A percentile compares a stretch with the other conserved stretches of the same genome.
phyloP scores from a whole-genome alignment of 2,888 invertebrate species.

The Trilocha varians region DNA sequence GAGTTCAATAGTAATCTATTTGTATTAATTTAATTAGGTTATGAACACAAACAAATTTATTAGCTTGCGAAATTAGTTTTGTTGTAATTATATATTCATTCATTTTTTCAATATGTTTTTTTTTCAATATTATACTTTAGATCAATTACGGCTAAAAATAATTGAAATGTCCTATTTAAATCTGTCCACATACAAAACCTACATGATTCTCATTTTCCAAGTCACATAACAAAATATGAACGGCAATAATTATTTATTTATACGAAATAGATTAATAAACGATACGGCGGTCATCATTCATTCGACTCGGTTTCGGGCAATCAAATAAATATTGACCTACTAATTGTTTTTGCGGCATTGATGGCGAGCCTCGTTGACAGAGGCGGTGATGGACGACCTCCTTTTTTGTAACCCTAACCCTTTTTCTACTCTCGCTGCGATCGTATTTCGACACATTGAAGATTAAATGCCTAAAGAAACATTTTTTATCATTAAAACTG shows the following conservation, averaged over 20 bases:
- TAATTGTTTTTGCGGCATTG: conserved; percentile 69
- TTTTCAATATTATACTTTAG: too few species aligned
- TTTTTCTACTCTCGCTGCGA: conserved; percentile 34
- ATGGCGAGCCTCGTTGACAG: conserved; percentile 59
- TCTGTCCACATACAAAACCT: too few species aligned
- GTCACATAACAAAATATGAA: conserved; percentile 7
- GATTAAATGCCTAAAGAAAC: conserved; percentile 15
- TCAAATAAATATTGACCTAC: conserved; percentile 69
- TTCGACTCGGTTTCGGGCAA: conserved; percentile 39
- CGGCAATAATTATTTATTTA: conserved; percentile 12
- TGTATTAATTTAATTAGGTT: too few species aligned
- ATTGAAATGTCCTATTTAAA: too few species aligned
- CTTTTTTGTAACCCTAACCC: conserved; percentile 52
- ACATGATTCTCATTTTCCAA: too few species aligned
- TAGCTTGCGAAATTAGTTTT: too few species aligned
- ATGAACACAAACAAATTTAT: too few species aligned
- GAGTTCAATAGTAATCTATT: too few species aligned
- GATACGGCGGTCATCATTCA: conserved; percentile 43
- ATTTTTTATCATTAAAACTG: not conserved
- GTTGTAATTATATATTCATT: too few species aligned
- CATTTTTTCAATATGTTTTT: too few species aligned
- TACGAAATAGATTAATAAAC: conserved; percentile 20
- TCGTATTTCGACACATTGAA: conserved; percentile 37
- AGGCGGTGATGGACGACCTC: conserved; percentile 58
- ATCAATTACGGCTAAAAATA: too few species aligned